Conservation (phyloP, 37 sponge, comb jelly and placozoan genomes). For the Chondrilla cf. caribensis region DNA sequence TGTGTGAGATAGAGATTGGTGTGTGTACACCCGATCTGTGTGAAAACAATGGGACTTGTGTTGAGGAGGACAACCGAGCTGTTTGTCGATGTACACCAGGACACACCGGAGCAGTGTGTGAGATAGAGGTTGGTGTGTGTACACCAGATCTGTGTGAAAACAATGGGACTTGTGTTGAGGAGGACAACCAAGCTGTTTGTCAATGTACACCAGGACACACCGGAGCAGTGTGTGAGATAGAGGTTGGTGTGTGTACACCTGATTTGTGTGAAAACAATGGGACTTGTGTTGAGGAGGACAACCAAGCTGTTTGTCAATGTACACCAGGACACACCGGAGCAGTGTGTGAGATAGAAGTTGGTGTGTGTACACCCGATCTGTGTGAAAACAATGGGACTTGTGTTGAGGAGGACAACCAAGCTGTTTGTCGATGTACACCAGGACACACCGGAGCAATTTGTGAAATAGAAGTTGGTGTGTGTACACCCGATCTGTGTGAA, state of each 20-base stretch:
- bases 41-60: constrained; percentile 41
- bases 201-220: constrained; percentile 20
- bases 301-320: background rate
- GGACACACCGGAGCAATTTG: no score
- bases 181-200: background rate
- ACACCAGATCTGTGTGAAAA: constrained; percentile 25
- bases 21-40: constrained; percentile 14
- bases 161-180: constrained; percentile 34
- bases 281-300: constrained; percentile 24
- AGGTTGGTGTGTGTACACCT: background rate
- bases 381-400: background rate
- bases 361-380: background rate
- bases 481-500: no score
- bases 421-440: constrained; percentile 39
- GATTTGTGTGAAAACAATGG: constrained; percentile 61
- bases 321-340: background rate
- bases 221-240: background rate
- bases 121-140: background rate
- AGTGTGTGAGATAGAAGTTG: background rate
- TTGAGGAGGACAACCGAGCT: background rate
- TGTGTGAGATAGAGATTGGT: background rate
- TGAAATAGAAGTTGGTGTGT: no score
- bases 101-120: background rate
- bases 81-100: background rate
- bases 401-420: background rate